Evolutionary conservation across 1,140 invertebrate genomes (phyloP).

Genomic region (Megalonaias nervosa): DNA sequence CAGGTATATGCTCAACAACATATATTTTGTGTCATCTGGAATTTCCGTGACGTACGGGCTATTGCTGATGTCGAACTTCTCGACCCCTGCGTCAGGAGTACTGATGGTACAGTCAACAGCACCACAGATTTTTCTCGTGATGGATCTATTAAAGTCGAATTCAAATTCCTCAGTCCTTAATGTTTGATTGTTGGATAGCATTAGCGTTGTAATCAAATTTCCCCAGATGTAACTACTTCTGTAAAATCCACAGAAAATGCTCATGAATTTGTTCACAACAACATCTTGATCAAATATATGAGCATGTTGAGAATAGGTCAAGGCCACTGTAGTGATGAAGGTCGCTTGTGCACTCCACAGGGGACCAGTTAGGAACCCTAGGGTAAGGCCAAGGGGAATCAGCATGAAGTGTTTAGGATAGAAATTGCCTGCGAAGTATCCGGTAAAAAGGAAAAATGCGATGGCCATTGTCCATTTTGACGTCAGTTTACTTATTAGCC

Average conservation of each 20-base stretch:
- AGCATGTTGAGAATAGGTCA: slow-evolving; percentile 61
- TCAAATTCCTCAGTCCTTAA: slow-evolving; percentile 13
- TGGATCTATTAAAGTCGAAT: slow-evolving; percentile 6
- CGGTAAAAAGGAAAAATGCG: slow-evolving; percentile 59
- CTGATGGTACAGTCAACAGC: slow-evolving; percentile 40
- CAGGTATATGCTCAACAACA: slow-evolving; percentile 64
- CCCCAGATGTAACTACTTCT: slow-evolving; percentile 68
- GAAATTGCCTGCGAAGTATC: slow-evolving; percentile 67
- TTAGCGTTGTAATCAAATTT: slow-evolving; percentile 64
- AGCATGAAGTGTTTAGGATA: slow-evolving; percentile 61
- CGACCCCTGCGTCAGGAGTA: slow-evolving; percentile 19
- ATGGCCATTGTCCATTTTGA: slow-evolving; percentile 68
- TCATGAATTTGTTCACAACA: slow-evolving; percentile 66
- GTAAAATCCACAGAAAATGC: slow-evolving; percentile 65
- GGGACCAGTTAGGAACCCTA: slow-evolving; percentile 63
- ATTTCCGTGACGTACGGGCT: slow-evolving; percentile 40
- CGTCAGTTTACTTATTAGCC: slow-evolving; percentile 62
- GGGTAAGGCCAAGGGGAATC: slow-evolving; percentile 56
- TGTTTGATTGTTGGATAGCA: slow-evolving; percentile 57
- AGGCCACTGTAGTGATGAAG: slow-evolving; percentile 63
- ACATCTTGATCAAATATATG: slow-evolving; percentile 52
- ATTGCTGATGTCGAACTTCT: slow-evolving; percentile 37
- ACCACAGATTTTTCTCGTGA: slow-evolving; percentile 27
- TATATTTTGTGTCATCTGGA: slow-evolving; percentile 52
- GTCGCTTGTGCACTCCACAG: slow-evolving; percentile 68